Base-by-base conservation (phyloP, 1,140 invertebrate species). In the Drosophila kikkawai region DNA sequence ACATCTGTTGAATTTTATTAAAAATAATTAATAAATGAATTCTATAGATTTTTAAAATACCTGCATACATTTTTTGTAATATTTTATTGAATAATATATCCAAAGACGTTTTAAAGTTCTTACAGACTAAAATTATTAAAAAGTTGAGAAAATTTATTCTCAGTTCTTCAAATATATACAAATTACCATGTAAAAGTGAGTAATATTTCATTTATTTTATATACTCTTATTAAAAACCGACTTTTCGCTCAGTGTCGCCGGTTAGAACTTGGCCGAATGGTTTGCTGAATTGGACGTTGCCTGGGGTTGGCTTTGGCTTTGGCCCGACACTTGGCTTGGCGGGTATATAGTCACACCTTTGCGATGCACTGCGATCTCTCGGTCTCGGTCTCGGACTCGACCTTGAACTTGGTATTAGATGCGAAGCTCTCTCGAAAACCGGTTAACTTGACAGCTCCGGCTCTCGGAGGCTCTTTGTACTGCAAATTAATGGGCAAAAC, bases 351-450 rank as follows among this genome's bases (percentile, higher is more conserved):
- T 84, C 81, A 84, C 81, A 84, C 81, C 81, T 84, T 80, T 61
- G 70, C 67, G 79, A 81, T 86, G 82, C 77, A 82, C 66, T 75
- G 64, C 58, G 69, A 60, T 66, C 60, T 58, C 36, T 39, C 58
- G 69, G 64, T 66, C 60, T 58, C 60, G 59, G 56, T 75, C 59
- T 68, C 61, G 68, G 51, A 65, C 63, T 87, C 81, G 70, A 86
- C 83, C 83, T 86, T 86, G 84, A 86, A 86, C 83, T 86, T 86
- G 83, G 83, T 86, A 86, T 86, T 86, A 86, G 83, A 86, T 86
- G 80, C 68, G 80, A 77, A 47, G 80, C 83, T 84, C 80, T 79
- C 66, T n/a, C 22, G 26, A 41, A 83, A 86, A 86, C 83, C 84
- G 83, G 83, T 83, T 82, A 19, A 9, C 51, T 53, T 55, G 51